Evolutionary conservation across 2,113 vertebrate genomes (phyloP).

Genomic region (Mustela nigripes): DNA sequence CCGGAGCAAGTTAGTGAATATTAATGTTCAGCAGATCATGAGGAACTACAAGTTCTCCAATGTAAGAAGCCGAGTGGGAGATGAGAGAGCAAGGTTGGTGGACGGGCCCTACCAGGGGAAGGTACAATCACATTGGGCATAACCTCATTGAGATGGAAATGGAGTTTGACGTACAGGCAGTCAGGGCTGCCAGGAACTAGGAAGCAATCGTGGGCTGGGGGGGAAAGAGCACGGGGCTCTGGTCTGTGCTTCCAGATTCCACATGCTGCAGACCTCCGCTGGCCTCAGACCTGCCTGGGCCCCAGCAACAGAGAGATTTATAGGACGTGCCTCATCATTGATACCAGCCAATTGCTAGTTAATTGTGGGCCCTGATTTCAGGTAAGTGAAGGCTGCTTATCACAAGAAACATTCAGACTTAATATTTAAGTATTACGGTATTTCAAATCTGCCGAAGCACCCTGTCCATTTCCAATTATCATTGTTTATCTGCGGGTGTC

Average conservation of each 20-base stretch:
- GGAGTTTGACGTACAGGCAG: slow-evolving; percentile 75
- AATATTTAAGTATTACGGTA: neutral
- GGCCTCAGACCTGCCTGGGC: neutral
- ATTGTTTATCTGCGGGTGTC: slow-evolving; percentile 48
- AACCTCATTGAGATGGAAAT: slow-evolving; percentile 86
- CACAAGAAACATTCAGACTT: neutral
- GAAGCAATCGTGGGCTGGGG: neutral
- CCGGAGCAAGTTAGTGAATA: slow-evolving; percentile 85
- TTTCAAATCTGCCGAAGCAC: slow-evolving; percentile 16
- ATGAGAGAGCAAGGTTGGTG: slow-evolving; percentile 78
- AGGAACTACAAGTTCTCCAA: slow-evolving; percentile 79
- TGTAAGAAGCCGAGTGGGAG: slow-evolving; percentile 69
- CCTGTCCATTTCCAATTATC: neutral
- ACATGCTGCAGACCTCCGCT: neutral
- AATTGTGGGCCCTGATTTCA: neutral
- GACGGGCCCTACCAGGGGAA: slow-evolving; percentile 80
- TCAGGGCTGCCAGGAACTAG: slow-evolving; percentile 67
- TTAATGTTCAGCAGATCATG: slow-evolving; percentile 85
- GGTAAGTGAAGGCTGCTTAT: slow-evolving; percentile 48
- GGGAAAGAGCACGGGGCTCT: neutral
- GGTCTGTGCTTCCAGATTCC: neutral
- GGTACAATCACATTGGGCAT: slow-evolving; percentile 68
- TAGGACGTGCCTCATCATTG: neutral
- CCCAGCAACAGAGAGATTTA: neutral
- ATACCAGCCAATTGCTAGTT: neutral